Evolutionary conservation across 2,888 invertebrate genomes (phyloP).

Genomic region (Trimorus sp.): DNA sequence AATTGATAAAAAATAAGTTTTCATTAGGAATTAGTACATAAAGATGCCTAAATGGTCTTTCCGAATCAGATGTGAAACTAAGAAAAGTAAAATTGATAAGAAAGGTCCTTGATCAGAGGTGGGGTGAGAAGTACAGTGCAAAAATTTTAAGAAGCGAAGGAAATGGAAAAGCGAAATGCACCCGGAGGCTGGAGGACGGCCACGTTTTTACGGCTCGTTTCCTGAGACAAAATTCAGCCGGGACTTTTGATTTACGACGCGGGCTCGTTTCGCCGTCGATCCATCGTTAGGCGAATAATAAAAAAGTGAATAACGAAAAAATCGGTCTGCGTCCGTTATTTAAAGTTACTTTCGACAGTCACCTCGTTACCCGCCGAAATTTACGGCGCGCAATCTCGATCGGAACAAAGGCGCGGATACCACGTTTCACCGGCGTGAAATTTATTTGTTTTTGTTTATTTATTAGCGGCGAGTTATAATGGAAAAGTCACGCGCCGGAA

Average conservation of each 20-base stretch:
- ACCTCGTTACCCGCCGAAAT: slow-evolving; percentile 79
- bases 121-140: too few relatives aligned
- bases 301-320: slow-evolving; percentile 68
- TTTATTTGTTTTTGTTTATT: slow-evolving; percentile 63
- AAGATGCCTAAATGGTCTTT: too few relatives aligned
- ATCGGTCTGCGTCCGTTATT: slow-evolving; percentile 75
- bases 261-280: slow-evolving; percentile 69
- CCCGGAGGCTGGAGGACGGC: too few relatives aligned
- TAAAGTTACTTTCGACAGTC: slow-evolving; percentile 80
- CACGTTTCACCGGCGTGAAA: slow-evolving; percentile 51
- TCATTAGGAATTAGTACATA: too few relatives aligned
- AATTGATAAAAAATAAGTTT: too few relatives aligned
- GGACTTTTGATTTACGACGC: slow-evolving; percentile 69
- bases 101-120: too few relatives aligned
- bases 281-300: slow-evolving; percentile 67
- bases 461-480: slow-evolving; percentile 56
- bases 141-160: too few relatives aligned
- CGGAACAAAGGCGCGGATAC: slow-evolving; percentile 69
- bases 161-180: too few relatives aligned
- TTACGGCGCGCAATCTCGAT: slow-evolving; percentile 73
- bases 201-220: slow-evolving; percentile 53
- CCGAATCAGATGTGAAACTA: too few relatives aligned
- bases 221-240: slow-evolving; percentile 67
- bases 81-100: too few relatives aligned
- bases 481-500: slow-evolving; percentile 59